A percentile compares a stretch with the other conserved stretches of the same genome.
These are phyloP conservation scores for Nebria salina DNA, from an alignment of 2,888 invertebrate genomes.

Conservation along the genomic window DNA sequence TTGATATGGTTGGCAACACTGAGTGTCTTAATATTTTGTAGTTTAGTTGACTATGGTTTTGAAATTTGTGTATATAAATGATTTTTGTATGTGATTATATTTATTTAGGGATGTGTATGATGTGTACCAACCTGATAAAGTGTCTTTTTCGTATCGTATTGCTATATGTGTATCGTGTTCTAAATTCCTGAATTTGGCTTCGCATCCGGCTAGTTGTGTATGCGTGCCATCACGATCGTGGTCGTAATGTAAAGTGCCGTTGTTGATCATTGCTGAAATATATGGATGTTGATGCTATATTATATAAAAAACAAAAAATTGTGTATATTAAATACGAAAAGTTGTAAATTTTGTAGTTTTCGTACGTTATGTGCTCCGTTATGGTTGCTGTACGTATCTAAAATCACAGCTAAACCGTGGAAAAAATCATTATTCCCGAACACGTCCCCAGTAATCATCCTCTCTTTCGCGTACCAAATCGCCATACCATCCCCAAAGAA, in stretches of 20 bases:
- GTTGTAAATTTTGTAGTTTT: too few relatives aligned
- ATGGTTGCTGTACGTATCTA: conserved; percentile 99
- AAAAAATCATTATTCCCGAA: conserved; percentile 96
- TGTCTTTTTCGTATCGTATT: conserved; percentile 91
- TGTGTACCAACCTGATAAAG: conserved; percentile 75
- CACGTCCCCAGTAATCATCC: conserved; percentile 85
- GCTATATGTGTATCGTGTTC: conserved; percentile 91
- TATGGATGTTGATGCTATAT: conserved; percentile 97
- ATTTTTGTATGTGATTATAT: too few relatives aligned
- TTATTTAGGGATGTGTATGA: too few relatives aligned
- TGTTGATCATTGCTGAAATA: conserved; percentile 97
- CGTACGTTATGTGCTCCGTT: conserved; percentile 94
- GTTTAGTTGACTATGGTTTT: too few relatives aligned
- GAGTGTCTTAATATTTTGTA: too few relatives aligned
- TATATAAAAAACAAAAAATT: not conserved
- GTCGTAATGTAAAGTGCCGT: conserved; percentile 94
- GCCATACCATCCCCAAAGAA: conserved; percentile 97
- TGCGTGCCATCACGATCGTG: conserved; percentile 99
- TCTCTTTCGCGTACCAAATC: conserved; percentile 90
- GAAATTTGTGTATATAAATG: too few relatives aligned
- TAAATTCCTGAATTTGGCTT: conserved; percentile 91
- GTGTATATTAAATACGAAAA: conserved; percentile 32
- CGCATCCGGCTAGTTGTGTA: conserved; percentile 96
- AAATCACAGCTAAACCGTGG: conserved; percentile 87
- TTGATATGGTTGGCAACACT: not conserved